Base-by-base conservation (phyloP, 2,888 invertebrate genomes). In the Thysanoteuthis rhombus region DNA sequence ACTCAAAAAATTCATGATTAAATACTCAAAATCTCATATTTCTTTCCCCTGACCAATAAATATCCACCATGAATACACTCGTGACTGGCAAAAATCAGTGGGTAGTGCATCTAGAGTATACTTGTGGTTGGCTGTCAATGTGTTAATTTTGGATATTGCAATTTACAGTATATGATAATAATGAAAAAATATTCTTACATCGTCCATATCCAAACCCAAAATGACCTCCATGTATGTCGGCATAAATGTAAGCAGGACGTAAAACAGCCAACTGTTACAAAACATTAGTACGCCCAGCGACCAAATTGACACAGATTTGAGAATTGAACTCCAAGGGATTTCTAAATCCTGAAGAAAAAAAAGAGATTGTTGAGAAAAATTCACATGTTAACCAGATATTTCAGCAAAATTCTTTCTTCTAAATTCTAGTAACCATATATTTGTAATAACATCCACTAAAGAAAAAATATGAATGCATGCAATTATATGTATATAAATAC, bases 171-270 rank as follows among this genome's bases (percentile, higher is more conserved):
- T 75, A 75, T 36, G 4, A 12, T 75, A 36, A 75, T n/a, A 75
- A n/a, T 75, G 22, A n/a, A n/a, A 75, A 75, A 75, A 36, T n/a
- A 75, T 75, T 42, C 92, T 92, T 92, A 92, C 92, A 12, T 92
- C 42, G 12, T 92, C 6, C 42, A 92, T 92, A 32, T 40, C n/a
- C 32, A 92, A 36, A 32, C 92, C 92, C n/a, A 92, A 39, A 40
- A 92, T 92, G n/a, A 45, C 45, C 19, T 92, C 36, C 92, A 92
- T 92, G n/a, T 92, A 92, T 19, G 92, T 40, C 8, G 92, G 92
- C 45, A 92, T n/a, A 39, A 92, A 92, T n/a, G 92, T 45, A 45
- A 45, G 19, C 36, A 32, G 40, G n/a, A 45, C 40, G 22, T 92
- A 92, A 40, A n/a, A 92, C 32, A 92, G 3, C 92, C 92, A 92